Conservation (phyloP, 53 echinoderm and acorn worm genomes). For the Holothuria scabra region DNA sequence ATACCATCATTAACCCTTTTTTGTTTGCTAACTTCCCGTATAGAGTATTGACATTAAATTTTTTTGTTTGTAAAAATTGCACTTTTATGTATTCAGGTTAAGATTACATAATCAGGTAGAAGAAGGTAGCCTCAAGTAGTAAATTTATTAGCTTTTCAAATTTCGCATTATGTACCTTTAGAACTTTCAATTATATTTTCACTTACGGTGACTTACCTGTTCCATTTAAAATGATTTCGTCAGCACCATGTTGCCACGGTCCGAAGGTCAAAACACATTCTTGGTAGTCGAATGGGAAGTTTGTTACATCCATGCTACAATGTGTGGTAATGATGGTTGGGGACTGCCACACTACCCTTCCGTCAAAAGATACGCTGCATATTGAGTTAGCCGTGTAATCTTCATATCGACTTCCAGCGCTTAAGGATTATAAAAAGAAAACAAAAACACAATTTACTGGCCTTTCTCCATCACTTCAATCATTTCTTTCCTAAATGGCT, state of each 20-base stretch:
- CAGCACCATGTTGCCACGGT: slow-evolving; percentile 95
- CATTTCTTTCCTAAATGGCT: too few relatives aligned
- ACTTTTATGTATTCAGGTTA: too few relatives aligned
- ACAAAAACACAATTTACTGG: too few relatives aligned
- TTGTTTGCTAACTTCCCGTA: too few relatives aligned
- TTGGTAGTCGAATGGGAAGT: slow-evolving; percentile 95
- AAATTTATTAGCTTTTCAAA: too few relatives aligned
- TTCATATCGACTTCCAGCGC: slow-evolving; percentile 93
- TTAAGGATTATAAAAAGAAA: slow-evolving; percentile 27
- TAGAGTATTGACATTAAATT: too few relatives aligned
- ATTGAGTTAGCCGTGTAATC: slow-evolving; percentile 90
- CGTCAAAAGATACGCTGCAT: slow-evolving; percentile 84
- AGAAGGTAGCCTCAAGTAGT: too few relatives aligned
- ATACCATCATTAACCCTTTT: too few relatives aligned
- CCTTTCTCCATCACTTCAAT: too few relatives aligned
- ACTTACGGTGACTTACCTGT: slow-evolving; percentile 91
- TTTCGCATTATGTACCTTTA: too few relatives aligned
- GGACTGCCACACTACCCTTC: slow-evolving; percentile 91
- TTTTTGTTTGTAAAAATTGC: too few relatives aligned
- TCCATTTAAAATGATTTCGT: slow-evolving; percentile 83
- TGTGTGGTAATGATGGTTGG: slow-evolving; percentile 95
- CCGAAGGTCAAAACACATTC: slow-evolving; percentile 84
- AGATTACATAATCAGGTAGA: too few relatives aligned
- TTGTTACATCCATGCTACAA: slow-evolving; percentile 96
- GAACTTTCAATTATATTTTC: not conserved